Percentiles rank a stretch among this genome's conserved stretches.
phyloP scores from a whole-genome alignment of 2,113 vertebrate species.

The Crotalus viridis region DNA sequence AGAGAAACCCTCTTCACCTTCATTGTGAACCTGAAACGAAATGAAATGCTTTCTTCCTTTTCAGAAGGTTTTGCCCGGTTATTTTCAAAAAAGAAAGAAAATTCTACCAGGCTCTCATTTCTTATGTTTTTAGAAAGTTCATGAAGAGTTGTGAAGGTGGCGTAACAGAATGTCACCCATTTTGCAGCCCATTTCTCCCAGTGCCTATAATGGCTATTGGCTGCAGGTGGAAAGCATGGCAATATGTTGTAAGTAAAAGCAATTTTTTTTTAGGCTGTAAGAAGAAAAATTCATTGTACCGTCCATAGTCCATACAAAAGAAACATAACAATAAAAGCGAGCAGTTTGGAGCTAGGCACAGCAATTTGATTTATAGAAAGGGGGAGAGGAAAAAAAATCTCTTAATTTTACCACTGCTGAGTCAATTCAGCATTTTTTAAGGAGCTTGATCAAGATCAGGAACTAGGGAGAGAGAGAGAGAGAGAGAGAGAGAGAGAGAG shows the following conservation, averaged over 20 bases:
- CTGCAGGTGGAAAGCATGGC: not conserved
- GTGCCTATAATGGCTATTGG: not conserved
- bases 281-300: not conserved
- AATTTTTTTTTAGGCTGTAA: not conserved
- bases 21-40: not conserved
- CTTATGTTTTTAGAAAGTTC: not conserved
- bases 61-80: not conserved
- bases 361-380: not conserved
- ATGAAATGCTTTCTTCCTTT: not conserved
- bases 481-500: no score
- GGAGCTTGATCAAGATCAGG: not conserved
- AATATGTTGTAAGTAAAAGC: not conserved
- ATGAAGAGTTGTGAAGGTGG: not conserved
- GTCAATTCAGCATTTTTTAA: not conserved
- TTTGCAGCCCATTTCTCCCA: not conserved
- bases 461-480: no score
- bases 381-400: not conserved
- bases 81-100: not conserved
- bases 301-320: not conserved
- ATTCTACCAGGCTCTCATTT: not conserved
- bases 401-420: not conserved
- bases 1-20: not conserved
- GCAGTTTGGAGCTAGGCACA: not conserved
- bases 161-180: not conserved
- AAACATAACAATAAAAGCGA: not conserved